phyloP scores from a whole-genome alignment of 2,888 invertebrate genomes.

The Aphodius granarius region DNA sequence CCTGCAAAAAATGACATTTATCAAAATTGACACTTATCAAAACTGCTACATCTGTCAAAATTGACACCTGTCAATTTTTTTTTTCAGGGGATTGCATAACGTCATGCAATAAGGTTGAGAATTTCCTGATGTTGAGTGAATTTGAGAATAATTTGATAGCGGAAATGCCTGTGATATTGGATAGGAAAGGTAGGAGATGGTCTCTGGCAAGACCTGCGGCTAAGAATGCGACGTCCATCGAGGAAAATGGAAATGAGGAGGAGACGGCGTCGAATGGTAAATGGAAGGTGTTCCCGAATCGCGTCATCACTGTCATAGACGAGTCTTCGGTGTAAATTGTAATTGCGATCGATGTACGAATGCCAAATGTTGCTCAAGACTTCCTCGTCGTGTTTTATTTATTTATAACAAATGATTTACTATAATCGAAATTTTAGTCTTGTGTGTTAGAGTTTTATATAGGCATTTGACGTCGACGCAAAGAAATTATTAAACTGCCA shows the following conservation, averaged over 20 bases:
- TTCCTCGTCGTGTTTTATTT: not conserved
- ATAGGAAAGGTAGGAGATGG: constrained; percentile 72
- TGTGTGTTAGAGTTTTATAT: not conserved
- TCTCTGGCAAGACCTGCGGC: constrained; percentile 64
- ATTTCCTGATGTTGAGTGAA: constrained; percentile 83
- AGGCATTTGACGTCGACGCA: not conserved
- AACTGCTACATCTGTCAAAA: too few species aligned
- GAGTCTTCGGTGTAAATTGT: constrained; percentile 63
- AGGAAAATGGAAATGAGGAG: constrained; percentile 59
- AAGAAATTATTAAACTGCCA: constrained; percentile 20
- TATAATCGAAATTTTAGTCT: not conserved
- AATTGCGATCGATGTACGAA: not conserved
- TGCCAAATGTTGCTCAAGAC: not conserved
- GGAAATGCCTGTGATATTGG: constrained; percentile 73
- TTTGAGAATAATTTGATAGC: constrained; percentile 84
- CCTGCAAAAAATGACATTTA: too few species aligned
- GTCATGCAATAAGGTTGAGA: constrained; percentile 84
- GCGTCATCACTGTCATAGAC: constrained; percentile 78
- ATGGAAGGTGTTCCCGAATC: constrained; percentile 56
- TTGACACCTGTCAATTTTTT: too few species aligned
- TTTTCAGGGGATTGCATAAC: constrained; percentile 73
- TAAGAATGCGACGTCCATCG: constrained; percentile 51
- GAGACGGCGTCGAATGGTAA: constrained; percentile 49
- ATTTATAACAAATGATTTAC: constrained; percentile 11
- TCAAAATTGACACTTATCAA: too few species aligned